Percentiles rank a stretch among this genome's conserved stretches.
Conservation (phyloP, 2,797 vertebrate genomes). For the Falco concolor region DNA sequence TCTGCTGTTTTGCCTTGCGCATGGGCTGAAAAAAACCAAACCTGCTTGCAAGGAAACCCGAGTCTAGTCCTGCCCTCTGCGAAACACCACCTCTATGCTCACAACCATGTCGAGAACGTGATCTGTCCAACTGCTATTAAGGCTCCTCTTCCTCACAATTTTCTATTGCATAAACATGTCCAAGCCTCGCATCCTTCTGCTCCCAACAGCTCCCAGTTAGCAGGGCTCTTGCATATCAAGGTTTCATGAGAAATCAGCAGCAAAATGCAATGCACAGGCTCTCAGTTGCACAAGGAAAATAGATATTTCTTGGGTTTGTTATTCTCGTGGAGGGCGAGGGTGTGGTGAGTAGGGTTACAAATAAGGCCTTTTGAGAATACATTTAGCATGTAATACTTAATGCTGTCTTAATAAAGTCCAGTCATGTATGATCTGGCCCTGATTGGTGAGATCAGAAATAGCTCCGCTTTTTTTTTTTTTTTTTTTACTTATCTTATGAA, state of each 20-base stretch:
- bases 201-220: background rate
- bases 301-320: slow-evolving; percentile 9
- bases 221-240: slow-evolving; percentile 65
- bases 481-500: background rate
- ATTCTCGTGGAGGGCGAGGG: slow-evolving; percentile 1
- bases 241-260: slow-evolving; percentile 67
- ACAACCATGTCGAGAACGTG: background rate
- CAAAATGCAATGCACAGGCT: slow-evolving; percentile 68
- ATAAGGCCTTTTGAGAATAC: slow-evolving; percentile 65
- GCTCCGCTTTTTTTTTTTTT: slow-evolving; percentile 5
- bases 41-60: background rate
- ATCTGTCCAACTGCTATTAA: background rate
- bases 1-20: background rate
- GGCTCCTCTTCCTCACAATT: background rate
- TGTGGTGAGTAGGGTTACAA: slow-evolving; percentile 25
- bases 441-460: slow-evolving; percentile 57
- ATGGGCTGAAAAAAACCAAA: background rate
- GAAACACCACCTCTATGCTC: background rate
- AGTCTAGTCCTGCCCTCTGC: slow-evolving; percentile 32
- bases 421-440: slow-evolving; percentile 43
- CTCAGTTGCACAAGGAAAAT: slow-evolving; percentile 70
- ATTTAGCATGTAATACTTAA: slow-evolving; percentile 43
- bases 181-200: background rate
- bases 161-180: background rate
- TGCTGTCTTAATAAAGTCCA: slow-evolving; percentile 48